Evolutionary conservation across 2,797 vertebrate genomes (phyloP), one percentile per base, ranked within the genome.

Genomic region (Odontamblyopus rebecca): DNA sequence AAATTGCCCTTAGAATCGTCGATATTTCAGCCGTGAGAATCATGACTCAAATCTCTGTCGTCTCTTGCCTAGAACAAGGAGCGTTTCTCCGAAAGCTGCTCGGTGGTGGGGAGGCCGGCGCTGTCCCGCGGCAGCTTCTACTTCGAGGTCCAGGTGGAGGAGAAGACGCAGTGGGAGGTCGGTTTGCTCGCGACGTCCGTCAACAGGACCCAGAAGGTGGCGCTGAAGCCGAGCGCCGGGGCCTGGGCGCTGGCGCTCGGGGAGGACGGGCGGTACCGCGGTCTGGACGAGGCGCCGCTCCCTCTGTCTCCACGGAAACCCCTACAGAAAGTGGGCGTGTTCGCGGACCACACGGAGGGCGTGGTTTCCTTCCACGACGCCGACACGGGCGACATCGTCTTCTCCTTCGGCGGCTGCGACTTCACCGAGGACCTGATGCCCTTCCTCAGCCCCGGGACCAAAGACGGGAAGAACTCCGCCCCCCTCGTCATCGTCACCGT

Each of bases 311-410:
- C 26, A 0, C 13, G 9, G 2, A 11, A 6, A 0, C n/a, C 38
- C 8, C 62, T 12, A 2, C 62, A 44, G 62, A 48, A 15, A 4
- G 7, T 67, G 13, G 44, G 64, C 23, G 27, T 53, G 13, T 67
- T 50, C 27, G 64, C 9, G 13, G 64, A 67, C 15, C 29, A 30
- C 48, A 6, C 3, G 1, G 64, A 67, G 29, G 8, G 48, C 1
- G 23, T 67, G 16, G 48, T 67, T 1, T 67, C 64, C 44, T 67
- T 67, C 29, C 29, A 67, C 27, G 64, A 67, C 18, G 64, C 6
- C 2, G 48, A 51, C 29, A 27, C 44, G 8, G 23, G 23, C 9
- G 64, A 18, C 5, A 27, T 67, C 15, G 0, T 67, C 26, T 53
- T 30, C 48, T 67, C 64, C 44, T 67, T 67, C 48, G 30, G 15